Evolutionary conservation across 2,113 vertebrate genomes (phyloP).

Genomic region (Chelonoidis abingdonii): DNA sequence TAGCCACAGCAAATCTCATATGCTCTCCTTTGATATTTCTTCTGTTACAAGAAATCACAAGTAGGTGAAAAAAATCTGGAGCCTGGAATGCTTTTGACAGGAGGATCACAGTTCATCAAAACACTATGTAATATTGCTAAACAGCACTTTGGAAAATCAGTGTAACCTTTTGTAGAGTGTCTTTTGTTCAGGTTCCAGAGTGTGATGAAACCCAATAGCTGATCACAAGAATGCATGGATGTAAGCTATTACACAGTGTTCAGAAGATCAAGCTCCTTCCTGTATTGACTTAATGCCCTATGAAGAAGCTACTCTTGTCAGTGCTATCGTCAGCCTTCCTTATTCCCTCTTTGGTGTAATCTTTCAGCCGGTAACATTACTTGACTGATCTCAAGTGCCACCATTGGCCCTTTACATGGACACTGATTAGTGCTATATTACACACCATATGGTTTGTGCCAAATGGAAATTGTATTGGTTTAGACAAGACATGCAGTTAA

Average conservation of each 20-base stretch:
- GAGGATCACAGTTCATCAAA: background rate
- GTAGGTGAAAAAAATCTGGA: background rate
- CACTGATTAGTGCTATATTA: background rate
- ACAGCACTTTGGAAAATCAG: rapidly evolving
- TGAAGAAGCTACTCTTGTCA: background rate
- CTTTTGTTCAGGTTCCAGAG: background rate
- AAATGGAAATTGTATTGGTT: background rate
- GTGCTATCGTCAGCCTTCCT: background rate
- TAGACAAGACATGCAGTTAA: background rate
- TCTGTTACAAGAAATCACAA: rapidly evolving
- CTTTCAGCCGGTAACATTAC: background rate
- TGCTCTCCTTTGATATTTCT: background rate
- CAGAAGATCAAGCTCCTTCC: background rate
- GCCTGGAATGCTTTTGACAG: background rate
- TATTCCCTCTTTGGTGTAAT: background rate
- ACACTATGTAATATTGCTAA: background rate
- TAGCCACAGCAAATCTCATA: background rate
- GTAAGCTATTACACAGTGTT: background rate
- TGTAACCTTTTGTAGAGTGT: background rate
- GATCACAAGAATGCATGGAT: rapidly evolving
- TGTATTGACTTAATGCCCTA: background rate
- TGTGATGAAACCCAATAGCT: rapidly evolving
- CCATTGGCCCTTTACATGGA: background rate
- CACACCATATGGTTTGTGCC: background rate
- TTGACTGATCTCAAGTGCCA: background rate